Conservation (phyloP, 2,113 vertebrate species). For the Phalacrocorax pelagicus region DNA sequence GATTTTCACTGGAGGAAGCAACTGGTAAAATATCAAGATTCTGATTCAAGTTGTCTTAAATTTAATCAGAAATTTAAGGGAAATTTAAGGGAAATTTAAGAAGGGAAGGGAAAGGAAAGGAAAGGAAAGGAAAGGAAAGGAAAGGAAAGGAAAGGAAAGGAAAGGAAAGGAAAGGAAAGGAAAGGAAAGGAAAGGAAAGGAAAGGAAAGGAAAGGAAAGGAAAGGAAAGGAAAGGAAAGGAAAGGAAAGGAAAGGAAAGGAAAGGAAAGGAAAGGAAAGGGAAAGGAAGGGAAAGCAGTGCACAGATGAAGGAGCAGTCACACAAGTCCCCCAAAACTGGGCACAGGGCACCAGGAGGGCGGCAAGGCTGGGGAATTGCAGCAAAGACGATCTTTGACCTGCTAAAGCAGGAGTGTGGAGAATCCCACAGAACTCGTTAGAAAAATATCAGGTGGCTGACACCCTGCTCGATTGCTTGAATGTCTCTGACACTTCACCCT, state of each 20-base stretch:
- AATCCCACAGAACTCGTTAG: neutral
- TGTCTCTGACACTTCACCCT: neutral
- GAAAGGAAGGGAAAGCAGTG: fast-evolving
- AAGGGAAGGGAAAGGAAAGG: too few relatives aligned
- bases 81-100: too few relatives aligned
- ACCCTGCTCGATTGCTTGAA: too few relatives aligned
- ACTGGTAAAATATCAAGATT: neutral
- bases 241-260: too few relatives aligned
- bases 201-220: too few relatives aligned
- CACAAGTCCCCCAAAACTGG: neutral
- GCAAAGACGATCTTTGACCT: neutral
- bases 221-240: too few relatives aligned
- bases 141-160: too few relatives aligned
- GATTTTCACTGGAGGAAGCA: neutral
- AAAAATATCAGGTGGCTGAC: neutral
- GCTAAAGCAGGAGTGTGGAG: neutral
- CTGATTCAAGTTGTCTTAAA: neutral
- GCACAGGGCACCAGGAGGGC: too few relatives aligned
- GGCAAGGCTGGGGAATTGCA: neutral
- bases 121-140: too few relatives aligned
- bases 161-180: too few relatives aligned
- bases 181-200: too few relatives aligned
- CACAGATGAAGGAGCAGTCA: neutral
- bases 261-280: too few relatives aligned
- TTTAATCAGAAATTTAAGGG: neutral